These are phyloP conservation scores for Ianthella basta DNA, from an alignment of 37 sponge, comb jelly and placozoan genomes.

Conservation along the genomic window DNA sequence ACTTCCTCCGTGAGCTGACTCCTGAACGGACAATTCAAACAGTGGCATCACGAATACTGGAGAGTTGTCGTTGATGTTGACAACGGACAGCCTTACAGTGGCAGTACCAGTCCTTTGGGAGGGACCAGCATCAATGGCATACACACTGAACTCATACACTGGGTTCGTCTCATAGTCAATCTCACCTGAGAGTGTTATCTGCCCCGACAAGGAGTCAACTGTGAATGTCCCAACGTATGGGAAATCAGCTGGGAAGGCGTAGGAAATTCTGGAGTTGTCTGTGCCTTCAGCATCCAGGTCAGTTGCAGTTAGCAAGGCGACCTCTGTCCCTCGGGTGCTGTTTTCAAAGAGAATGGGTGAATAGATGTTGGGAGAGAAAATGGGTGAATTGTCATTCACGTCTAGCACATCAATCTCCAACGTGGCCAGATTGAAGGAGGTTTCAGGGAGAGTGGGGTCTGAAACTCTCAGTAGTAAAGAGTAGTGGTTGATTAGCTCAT, in stretches of 20 bases:
- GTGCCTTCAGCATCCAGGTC: conserved; percentile 47
- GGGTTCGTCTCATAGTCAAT: conserved; percentile 32
- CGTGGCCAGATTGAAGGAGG: background rate
- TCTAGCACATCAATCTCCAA: conserved; percentile 42
- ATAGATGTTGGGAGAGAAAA: conserved; percentile 33
- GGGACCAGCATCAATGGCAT: conserved; percentile 27
- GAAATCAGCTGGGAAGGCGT: conserved; percentile 10
- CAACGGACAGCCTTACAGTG: conserved; percentile 24
- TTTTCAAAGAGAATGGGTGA: conserved; percentile 48
- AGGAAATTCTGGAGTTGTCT: conserved; percentile 61
- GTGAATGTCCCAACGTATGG: conserved; percentile 4
- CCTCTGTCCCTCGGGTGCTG: conserved; percentile 8
- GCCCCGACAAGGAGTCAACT: conserved; percentile 43
- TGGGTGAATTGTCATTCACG: conserved; percentile 57
- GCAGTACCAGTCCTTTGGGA: conserved; percentile 22
- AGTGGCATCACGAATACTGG: conserved; percentile 39
- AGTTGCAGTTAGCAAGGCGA: conserved; percentile 40
- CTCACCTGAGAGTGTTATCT: background rate
- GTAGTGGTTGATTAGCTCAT: conserved; percentile 29
- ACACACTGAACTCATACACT: conserved; percentile 36
- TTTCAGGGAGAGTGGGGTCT: conserved; percentile 15
- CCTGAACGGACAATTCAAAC: conserved; percentile 39
- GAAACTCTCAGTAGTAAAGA: conserved; percentile 36
- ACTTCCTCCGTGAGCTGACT: conserved; percentile 30
- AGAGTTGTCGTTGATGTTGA: conserved; percentile 59